Base-by-base conservation (phyloP, 2,888 invertebrate species). In the Liodrosophila aerea region DNA sequence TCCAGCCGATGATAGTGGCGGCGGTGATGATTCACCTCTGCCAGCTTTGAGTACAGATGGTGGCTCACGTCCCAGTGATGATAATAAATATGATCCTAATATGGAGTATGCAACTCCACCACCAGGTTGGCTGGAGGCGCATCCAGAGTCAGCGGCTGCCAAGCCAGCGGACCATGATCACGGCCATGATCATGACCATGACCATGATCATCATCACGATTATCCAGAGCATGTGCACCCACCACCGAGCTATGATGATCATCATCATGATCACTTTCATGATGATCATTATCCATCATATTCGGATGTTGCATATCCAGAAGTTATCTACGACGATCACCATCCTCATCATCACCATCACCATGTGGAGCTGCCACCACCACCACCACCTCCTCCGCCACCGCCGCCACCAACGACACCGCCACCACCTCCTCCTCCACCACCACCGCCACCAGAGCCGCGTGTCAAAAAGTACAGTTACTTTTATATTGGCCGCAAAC, bases 401-500 rank as follows among this genome's bases (percentile, higher is more conserved):
- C 87, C 87, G 0, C 82, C 87, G 2, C 88, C 87, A 0, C 75
- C 82, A 0, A 69, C 84, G 12, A 60, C 86, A 46, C 70, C 82
- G 52, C 71, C 77, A 31, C 71, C 84, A 3, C 76, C 85, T 9
- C 62, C 83, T 49, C 71, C 82, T 62, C 68, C 89, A 0, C 64
- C 74, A 1, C 86, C 72, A 8, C 82, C 77, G 0, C 78, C 78
- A 1, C 86, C 87, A 45, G 87, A 89, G 53, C 87, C 89, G 1
- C 88, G 92, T 70, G 92, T 92, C 9, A 92, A 91, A 66, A 91
- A 91, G 73, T 93, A 93, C 88, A 93, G 93, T 73, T 94, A 94
- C 87, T 94, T 94, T 77, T 93, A 93, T 80, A 91, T 94, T 64
- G 94, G 94, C 0, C 91, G 93, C 58, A 94, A 94, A 73, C 89